Evolutionary conservation across 2,888 invertebrate species (phyloP), one percentile per base, ranked within the genome.

Genomic region (Oscheius sp.): DNA sequence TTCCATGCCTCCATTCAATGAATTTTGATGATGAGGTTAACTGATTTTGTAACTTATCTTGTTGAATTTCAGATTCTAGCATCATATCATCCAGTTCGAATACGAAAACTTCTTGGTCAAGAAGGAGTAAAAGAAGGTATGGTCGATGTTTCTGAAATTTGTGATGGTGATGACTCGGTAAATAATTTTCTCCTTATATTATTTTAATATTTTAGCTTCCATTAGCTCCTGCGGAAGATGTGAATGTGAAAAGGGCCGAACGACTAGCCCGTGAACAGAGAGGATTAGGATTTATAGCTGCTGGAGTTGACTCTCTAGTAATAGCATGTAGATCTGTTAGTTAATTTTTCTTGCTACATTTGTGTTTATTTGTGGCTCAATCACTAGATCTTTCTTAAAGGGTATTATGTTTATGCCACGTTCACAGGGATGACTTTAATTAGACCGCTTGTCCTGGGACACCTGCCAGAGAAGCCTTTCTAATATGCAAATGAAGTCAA

Each of bases 1-100:
- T 78, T 64, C 79, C 80, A 1, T 76, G 80, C 57, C 67, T 79
- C 17, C 76, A 77, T 41, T 67, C 75, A 14, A 77, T 80, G 77
- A 77, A 77, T 45, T 81, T 71, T 59, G 59, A 66, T 8, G 70
- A 72, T 5, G 9, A 71, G 71, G 73, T 47, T 6, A 33, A 8
- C 1, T 41, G 8, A 26, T 12, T 24, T 41, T 59, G 12, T 9
- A 4, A 22, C 5, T 56, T 56, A 5, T 36, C 8, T 28, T n/a
- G n/a, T 28, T 45, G 2, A 45, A 1, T 61, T 61, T 26, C 51
- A 69, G 41, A 71, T 65, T 5, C 26, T 71, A 17, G 61, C 71
- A 12, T 66, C 76, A 6, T 74, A 74, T 32, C 57, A 71, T 12
- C 76, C 76, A 4, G 72, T 76, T n/a, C 41, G 76, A 12, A 74